These are phyloP conservation scores for Xylocopa sonorina DNA, from an alignment of 1,140 invertebrate genomes.

Conservation along the genomic window DNA sequence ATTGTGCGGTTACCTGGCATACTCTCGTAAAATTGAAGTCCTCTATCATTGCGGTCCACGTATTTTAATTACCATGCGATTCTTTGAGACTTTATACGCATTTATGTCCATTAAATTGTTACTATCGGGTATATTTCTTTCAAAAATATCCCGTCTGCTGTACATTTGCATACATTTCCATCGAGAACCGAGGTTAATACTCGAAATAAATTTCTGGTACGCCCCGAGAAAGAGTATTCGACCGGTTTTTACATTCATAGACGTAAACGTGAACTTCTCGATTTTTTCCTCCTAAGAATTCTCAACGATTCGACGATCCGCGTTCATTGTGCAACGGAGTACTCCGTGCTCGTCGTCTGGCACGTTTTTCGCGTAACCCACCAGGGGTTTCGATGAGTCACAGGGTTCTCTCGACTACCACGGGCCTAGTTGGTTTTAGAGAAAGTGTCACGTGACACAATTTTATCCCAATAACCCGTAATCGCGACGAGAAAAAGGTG, in stretches of 20 bases:
- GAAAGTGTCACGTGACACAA: constrained; percentile 46
- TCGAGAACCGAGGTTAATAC: not conserved
- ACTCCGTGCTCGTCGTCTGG: not conserved
- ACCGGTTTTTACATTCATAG: not conserved
- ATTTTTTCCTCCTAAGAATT: not conserved
- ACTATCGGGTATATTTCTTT: too few relatives aligned
- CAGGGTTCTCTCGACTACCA: not conserved
- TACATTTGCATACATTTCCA: too few relatives aligned
- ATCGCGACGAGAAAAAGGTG: not conserved
- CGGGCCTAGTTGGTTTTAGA: not conserved
- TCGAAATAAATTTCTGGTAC: not conserved
- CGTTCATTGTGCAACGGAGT: not conserved
- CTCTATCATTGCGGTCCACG: too few relatives aligned
- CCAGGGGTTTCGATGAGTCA: not conserved
- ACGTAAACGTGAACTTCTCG: not conserved
- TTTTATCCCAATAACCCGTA: constrained; percentile 16
- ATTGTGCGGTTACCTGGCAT: constrained; percentile 29
- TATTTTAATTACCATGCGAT: too few relatives aligned
- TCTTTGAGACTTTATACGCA: too few relatives aligned
- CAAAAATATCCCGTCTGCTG: too few relatives aligned
- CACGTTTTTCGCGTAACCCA: not conserved
- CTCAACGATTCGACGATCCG: not conserved
- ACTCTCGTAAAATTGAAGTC: too few relatives aligned
- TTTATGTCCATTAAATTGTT: too few relatives aligned
- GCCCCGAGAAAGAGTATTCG: not conserved